Conservation (phyloP, 2,888 invertebrate species). For the Galeruca laticollis region DNA sequence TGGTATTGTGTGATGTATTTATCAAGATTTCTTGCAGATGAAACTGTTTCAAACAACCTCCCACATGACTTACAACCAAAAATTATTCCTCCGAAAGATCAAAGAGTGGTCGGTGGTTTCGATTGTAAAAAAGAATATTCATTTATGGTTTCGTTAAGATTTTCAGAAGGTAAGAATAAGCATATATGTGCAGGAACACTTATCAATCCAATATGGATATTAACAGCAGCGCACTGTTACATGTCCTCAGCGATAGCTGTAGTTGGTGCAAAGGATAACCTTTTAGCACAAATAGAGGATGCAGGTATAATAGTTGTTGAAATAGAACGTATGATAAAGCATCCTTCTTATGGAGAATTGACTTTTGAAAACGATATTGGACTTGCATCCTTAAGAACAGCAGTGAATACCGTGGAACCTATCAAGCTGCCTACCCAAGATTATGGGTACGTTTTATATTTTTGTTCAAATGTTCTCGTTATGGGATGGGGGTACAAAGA, state of each 20-base stretch:
- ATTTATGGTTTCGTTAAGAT: slow-evolving; percentile 5
- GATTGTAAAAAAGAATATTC: background rate
- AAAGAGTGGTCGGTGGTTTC: background rate
- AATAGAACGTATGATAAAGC: slow-evolving; percentile 11
- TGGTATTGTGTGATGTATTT: background rate
- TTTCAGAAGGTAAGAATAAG: background rate
- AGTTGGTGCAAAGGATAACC: background rate
- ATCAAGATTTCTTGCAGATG: background rate
- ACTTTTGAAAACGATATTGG: slow-evolving; percentile 29
- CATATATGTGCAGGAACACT: slow-evolving; percentile 14
- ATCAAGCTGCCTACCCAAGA: background rate
- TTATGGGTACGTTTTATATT: background rate
- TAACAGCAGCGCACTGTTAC: slow-evolving; percentile 21
- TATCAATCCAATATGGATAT: slow-evolving; percentile 22
- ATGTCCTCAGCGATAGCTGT: background rate
- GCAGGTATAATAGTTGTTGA: background rate
- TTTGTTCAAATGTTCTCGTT: slow-evolving; percentile 7
- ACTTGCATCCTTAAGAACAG: background rate
- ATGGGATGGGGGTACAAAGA: slow-evolving; percentile 16
- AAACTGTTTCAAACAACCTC: background rate
- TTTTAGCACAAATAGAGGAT: background rate
- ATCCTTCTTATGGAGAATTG: background rate
- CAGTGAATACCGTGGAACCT: background rate
- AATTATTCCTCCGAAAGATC: background rate
- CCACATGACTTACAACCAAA: background rate